These are phyloP conservation scores for Bembecia ichneumoniformis DNA, from an alignment of 2,888 invertebrate genomes.

Conservation along the genomic window DNA sequence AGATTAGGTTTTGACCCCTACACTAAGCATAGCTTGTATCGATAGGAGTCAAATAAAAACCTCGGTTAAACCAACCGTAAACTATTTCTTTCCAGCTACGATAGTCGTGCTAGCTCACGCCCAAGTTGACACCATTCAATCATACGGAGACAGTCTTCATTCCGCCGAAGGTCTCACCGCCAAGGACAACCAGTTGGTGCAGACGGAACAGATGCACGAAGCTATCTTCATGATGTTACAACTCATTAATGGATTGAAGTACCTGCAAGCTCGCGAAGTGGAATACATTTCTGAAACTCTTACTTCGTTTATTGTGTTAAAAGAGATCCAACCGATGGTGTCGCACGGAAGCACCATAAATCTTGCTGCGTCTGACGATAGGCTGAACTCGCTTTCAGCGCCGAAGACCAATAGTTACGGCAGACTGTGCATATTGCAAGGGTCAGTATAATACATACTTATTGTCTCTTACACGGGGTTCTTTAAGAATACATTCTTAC, in stretches of 20 bases:
- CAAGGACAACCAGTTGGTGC: constrained; percentile 55
- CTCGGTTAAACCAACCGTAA: neutral
- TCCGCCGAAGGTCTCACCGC: constrained; percentile 57
- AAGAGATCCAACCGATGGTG: constrained; percentile 53
- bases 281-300: constrained; percentile 82
- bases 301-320: constrained; percentile 80
- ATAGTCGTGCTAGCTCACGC: constrained; percentile 82
- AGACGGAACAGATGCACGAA: constrained; percentile 73
- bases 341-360: constrained; percentile 35
- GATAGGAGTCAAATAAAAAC: no score
- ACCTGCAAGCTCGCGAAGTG: constrained; percentile 85
- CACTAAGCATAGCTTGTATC: no score
- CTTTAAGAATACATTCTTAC: no score
- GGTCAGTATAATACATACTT: constrained; percentile 70
- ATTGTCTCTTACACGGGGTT: no score
- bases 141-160: constrained; percentile 76
- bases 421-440: constrained; percentile 81
- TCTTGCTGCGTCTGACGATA: constrained; percentile 48
- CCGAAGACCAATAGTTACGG: constrained; percentile 70
- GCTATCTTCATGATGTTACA: constrained; percentile 85
- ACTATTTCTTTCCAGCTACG: constrained; percentile 72
- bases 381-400: constrained; percentile 56
- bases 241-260: constrained; percentile 85
- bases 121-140: constrained; percentile 81
- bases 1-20: no score